phyloP scores from a whole-genome alignment of 2,113 vertebrate species.

The Peromyscus maniculatus region DNA sequence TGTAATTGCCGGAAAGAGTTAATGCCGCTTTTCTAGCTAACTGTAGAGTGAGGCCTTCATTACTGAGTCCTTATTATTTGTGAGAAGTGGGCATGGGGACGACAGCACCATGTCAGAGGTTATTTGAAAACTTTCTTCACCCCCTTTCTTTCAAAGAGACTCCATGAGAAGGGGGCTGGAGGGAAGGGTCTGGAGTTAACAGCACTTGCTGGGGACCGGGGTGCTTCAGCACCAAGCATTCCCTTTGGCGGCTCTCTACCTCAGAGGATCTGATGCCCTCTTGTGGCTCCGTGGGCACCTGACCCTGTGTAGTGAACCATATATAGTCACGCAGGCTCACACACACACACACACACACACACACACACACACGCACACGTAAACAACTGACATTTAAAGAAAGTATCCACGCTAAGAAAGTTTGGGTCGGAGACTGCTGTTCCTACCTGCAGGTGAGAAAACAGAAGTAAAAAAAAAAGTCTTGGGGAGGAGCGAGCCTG shows the following conservation, averaged over 20 bases:
- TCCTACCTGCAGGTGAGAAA: background rate
- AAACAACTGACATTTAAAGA: background rate
- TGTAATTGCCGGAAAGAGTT: constrained; percentile 48
- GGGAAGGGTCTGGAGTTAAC: background rate
- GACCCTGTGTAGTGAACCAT: background rate
- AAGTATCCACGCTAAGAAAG: constrained; percentile 10
- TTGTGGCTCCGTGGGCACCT: background rate
- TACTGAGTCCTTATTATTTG: background rate
- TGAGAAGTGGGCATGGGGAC: background rate
- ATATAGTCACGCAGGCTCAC: background rate
- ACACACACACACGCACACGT: background rate
- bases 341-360: background rate
- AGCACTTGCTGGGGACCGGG: background rate
- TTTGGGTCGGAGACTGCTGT: background rate
- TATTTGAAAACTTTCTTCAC: background rate
- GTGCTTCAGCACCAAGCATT: background rate
- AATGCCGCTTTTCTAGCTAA: constrained; percentile 10
- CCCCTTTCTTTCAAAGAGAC: background rate
- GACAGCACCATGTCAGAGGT: background rate
- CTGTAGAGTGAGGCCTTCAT: background rate
- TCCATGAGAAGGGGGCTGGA: background rate
- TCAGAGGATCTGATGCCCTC: background rate
- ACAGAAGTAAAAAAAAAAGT: background rate
- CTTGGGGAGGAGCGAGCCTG: background rate
- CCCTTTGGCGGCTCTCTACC: background rate